Conservation (phyloP, 2,113 vertebrate genomes). For the Taxidea taxus region DNA sequence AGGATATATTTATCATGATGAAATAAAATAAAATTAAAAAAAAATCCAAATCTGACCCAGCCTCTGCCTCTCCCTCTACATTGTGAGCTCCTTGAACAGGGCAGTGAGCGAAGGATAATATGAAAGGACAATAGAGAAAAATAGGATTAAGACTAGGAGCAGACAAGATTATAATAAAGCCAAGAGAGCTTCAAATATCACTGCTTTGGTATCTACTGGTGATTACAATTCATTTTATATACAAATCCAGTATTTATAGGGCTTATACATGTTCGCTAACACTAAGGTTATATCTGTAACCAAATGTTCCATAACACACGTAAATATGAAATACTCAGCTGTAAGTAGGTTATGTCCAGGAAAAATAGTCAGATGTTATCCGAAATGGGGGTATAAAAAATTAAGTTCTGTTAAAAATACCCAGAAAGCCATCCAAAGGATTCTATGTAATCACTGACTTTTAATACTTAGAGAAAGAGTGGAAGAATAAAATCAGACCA, state of each 20-base stretch:
- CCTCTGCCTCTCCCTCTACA: not conserved
- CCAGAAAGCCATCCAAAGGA: not conserved
- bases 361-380: not conserved
- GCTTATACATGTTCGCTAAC: not conserved
- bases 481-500: not conserved
- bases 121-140: not conserved
- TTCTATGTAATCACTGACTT: not conserved
- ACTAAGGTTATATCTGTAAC: not conserved
- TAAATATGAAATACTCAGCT: not conserved
- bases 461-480: not conserved
- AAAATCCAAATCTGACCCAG: not conserved
- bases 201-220: not conserved
- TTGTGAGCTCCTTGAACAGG: not conserved
- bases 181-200: not conserved
- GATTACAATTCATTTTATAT: not conserved
- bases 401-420: not conserved
- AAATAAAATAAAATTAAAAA: not conserved
- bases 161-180: not conserved
- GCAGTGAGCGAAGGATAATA: not conserved
- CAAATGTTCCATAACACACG: not conserved
- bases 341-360: not conserved
- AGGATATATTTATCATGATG: not conserved
- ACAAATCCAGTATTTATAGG: not conserved
- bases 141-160: not conserved
- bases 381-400: not conserved